A percentile compares a stretch with the other conserved stretches of the same genome.
phyloP scores from a whole-genome alignment of 2,113 vertebrate genomes.

The Phoxinus phoxinus region DNA sequence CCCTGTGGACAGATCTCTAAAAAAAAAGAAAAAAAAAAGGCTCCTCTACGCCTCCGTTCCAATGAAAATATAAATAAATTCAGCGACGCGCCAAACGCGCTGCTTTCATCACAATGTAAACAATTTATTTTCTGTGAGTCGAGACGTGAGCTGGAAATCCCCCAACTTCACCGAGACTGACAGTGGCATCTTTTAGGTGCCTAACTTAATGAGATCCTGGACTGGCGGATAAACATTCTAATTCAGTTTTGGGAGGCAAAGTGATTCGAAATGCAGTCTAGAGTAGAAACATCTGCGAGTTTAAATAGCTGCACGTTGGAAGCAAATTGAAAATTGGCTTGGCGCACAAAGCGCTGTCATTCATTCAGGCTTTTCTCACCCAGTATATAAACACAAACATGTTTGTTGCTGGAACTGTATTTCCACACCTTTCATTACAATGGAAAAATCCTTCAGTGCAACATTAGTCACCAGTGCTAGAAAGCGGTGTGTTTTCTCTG shows the following conservation, averaged over 20 bases:
- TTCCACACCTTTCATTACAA: background rate
- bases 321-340: conserved; percentile 24
- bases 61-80: conserved; percentile 18
- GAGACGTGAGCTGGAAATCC: conserved; percentile 14
- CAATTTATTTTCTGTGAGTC: conserved; percentile 41
- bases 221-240: conserved; percentile 31
- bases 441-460: background rate
- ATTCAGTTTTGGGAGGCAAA: conserved; percentile 41
- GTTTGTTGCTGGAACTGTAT: conserved; percentile 2
- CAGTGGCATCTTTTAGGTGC: conserved; percentile 43
- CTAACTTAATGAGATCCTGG: conserved; percentile 48
- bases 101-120: conserved; percentile 40
- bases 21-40: conserved; percentile 19
- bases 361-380: conserved; percentile 17
- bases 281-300: conserved; percentile 21
- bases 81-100: background rate
- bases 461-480: background rate
- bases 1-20: conserved; percentile 18
- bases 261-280: conserved; percentile 10
- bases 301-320: conserved; percentile 26
- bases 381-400: background rate
- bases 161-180: conserved; percentile 33
- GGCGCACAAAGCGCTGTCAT: background rate
- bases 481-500: background rate
- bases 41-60: background rate